These are phyloP conservation scores for Netelia fuscicornis DNA, from an alignment of 2,888 invertebrate genomes.

Conservation along the genomic window DNA sequence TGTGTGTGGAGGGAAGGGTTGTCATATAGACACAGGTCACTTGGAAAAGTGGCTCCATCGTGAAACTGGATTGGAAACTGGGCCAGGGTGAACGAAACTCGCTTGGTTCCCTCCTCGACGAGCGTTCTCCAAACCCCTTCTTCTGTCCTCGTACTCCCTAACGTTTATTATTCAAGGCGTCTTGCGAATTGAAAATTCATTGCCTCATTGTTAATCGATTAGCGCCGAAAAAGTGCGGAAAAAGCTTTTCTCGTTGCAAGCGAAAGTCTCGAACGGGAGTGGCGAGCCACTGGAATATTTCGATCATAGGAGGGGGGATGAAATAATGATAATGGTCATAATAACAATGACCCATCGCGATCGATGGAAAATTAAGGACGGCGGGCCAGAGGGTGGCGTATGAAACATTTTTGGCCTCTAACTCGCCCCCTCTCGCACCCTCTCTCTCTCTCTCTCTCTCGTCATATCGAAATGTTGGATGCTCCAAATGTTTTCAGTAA, in stretches of 20 bases:
- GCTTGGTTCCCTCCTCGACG: background rate
- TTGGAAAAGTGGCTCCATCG: slow-evolving; percentile 47
- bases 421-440: slow-evolving; percentile 11
- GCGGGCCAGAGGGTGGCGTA: background rate
- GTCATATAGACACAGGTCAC: slow-evolving; percentile 8
- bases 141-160: background rate
- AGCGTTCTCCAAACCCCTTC: background rate
- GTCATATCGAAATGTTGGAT: slow-evolving; percentile 69
- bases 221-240: slow-evolving; percentile 7
- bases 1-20: background rate
- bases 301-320: background rate
- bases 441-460: slow-evolving; percentile 26
- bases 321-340: background rate
- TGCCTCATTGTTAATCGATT: slow-evolving; percentile 51
- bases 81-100: slow-evolving; percentile 34
- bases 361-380: slow-evolving; percentile 32
- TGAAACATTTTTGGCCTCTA: background rate
- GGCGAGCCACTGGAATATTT: no score
- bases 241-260: background rate
- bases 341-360: no score
- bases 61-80: slow-evolving; percentile 39
- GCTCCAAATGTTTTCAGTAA: slow-evolving; percentile 67
- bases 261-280: background rate
- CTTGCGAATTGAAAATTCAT: slow-evolving; percentile 56
- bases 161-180: slow-evolving; percentile 50